Evolutionary conservation across 2,888 invertebrate genomes (phyloP).

Genomic region (Dasysyrphus tricinctus): DNA sequence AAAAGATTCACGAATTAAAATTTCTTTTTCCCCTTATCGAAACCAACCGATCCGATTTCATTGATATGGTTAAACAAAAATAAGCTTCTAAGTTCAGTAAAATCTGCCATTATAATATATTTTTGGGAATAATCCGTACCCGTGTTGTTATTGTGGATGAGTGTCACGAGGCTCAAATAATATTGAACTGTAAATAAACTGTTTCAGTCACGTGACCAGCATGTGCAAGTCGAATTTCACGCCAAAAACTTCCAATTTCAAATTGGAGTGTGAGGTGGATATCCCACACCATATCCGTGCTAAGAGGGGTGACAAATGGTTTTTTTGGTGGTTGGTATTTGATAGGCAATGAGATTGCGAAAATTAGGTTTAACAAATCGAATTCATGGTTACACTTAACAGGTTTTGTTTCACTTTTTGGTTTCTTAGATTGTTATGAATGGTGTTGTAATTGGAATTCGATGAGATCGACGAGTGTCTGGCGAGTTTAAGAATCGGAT

Average conservation of each 20-base stretch:
- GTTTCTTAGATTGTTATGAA: constrained; percentile 27
- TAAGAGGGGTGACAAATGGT: constrained; percentile 66
- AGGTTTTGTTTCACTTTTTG: constrained; percentile 48
- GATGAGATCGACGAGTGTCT: neutral
- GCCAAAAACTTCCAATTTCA: constrained; percentile 69
- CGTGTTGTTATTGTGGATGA: constrained; percentile 63
- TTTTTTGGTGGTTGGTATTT: constrained; percentile 49
- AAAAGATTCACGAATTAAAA: neutral
- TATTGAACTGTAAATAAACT: constrained; percentile 78
- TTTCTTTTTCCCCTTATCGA: neutral
- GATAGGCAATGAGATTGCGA: constrained; percentile 60
- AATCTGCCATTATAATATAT: constrained; percentile 42
- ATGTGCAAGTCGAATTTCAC: constrained; percentile 76
- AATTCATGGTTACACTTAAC: constrained; percentile 70
- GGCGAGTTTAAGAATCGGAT: neutral
- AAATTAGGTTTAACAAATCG: constrained; percentile 75
- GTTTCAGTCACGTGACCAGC: constrained; percentile 77
- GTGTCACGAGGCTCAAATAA: constrained; percentile 77
- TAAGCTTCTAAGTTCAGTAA: constrained; percentile 33
- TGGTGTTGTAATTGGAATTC: neutral
- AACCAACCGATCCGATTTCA: neutral
- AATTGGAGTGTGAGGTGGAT: constrained; percentile 52
- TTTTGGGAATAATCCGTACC: constrained; percentile 50
- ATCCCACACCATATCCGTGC: constrained; percentile 23
- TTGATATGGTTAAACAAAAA: neutral